These are phyloP conservation scores for Isotomurus palustris DNA, from an alignment of 2,888 invertebrate species.

Conservation along the genomic window DNA sequence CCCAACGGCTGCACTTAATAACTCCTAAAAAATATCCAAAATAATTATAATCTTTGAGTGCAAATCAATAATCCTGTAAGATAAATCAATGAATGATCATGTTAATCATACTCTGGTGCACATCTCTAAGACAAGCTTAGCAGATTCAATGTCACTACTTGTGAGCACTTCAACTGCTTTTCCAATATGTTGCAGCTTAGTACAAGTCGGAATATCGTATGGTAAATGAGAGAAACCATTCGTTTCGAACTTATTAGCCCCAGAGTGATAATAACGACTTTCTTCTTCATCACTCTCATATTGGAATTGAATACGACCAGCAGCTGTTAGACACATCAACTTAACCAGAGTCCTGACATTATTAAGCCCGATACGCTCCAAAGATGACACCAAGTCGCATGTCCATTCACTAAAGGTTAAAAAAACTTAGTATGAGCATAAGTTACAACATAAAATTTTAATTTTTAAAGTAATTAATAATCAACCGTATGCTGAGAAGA, in stretches of 20 bases:
- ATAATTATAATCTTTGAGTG: not conserved
- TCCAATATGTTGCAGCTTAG: conserved; percentile 42
- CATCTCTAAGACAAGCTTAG: conserved; percentile 57
- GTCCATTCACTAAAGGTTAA: conserved; percentile 50
- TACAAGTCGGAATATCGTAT: conserved; percentile 40
- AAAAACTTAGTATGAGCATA: conserved; percentile 1
- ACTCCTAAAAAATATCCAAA: conserved; percentile 49
- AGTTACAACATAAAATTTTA: too few relatives aligned
- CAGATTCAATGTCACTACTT: conserved; percentile 53
- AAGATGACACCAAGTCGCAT: conserved; percentile 52
- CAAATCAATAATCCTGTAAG: not conserved
- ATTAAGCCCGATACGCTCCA: conserved; percentile 55
- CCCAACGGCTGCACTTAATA: conserved; percentile 54
- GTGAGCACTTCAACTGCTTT: conserved; percentile 41
- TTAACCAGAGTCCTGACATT: conserved; percentile 59
- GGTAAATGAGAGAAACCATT: conserved; percentile 41
- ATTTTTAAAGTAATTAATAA: too few relatives aligned
- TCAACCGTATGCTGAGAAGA: conserved; percentile 52
- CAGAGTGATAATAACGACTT: conserved; percentile 26
- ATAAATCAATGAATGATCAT: not conserved
- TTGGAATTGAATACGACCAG: conserved; percentile 55
- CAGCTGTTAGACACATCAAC: conserved; percentile 59
- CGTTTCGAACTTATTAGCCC: conserved; percentile 16
- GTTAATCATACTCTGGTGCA: conserved; percentile 54
- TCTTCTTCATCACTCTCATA: conserved; percentile 30